Evolutionary conservation across 2,888 invertebrate genomes (phyloP), one percentile per base, ranked within the genome.

Genomic region (Agrochola lychnidis): DNA sequence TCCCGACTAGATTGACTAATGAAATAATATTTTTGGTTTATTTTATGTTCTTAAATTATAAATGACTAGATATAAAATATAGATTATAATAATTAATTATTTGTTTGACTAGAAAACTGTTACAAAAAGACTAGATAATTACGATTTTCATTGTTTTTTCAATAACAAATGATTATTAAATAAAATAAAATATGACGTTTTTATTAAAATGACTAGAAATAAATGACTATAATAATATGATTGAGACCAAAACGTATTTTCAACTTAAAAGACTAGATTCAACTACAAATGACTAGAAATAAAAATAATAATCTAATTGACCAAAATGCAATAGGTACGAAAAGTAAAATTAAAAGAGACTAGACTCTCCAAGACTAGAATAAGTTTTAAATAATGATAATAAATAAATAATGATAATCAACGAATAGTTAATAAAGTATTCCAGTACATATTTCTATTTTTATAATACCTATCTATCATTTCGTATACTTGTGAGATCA

Each of bases 401-500:
- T 16, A n/a, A n/a, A n/a, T 19, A 51, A 51, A 22, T 59, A 40
- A 56, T 40, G 16, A 67, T 14, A 36, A 36, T 51, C 7, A 5
- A 51, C 14, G 14, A 30, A 51, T 22, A 22, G 9, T 36, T 22
- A 12, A 66, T 22, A 12, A 2, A 48, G 7, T 51, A n/a, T 36
- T 68, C 22, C 9, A 16, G n/a, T 67, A 36, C n/a, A 22, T 67
- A 36, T 5, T 10, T 36, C 9, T 53, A 36, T 40, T 68, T 19
- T 4, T n/a, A 19, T 12, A 68, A 68, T 57, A 68, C n/a, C n/a
- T 56, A 68, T 10, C 10, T 56, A 56, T 56, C 40, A 53, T 53
- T 45, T 40, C 4, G 10, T 66, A 30, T 61, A 73, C n/a, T 45
- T n/a, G 36, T 25, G 80, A 78, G 78, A 78, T 73, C 73, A 79